A percentile compares a stretch with the other conserved stretches of the same genome.
These are phyloP conservation scores for Semaprochilodus insignis DNA, from an alignment of 2,797 vertebrate genomes.

Conservation along the genomic window DNA sequence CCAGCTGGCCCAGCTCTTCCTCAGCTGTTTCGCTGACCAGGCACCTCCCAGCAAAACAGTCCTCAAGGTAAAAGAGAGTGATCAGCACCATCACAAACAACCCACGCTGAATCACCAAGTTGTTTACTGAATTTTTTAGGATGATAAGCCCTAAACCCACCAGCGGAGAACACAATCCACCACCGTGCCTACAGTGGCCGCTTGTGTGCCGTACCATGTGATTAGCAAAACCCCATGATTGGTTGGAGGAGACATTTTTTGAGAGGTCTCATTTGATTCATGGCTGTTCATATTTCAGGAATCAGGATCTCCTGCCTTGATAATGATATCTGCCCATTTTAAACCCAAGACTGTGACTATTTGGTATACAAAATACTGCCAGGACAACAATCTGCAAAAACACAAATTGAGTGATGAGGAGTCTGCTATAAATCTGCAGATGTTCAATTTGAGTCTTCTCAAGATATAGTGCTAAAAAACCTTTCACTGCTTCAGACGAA, in stretches of 20 bases:
- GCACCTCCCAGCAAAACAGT: conserved; percentile 81
- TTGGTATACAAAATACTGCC: conserved; percentile 33
- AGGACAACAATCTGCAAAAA: background rate
- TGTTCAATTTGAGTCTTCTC: conserved; percentile 1
- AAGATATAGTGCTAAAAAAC: conserved; percentile 29
- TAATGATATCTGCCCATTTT: conserved; percentile 53
- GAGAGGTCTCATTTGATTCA: conserved; percentile 8
- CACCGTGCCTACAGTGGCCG: background rate
- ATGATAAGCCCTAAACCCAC: conserved; percentile 8
- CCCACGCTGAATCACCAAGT: conserved; percentile 11
- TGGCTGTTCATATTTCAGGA: conserved; percentile 30
- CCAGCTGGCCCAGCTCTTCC: conserved; percentile 84
- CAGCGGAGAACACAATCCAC: conserved; percentile 14
- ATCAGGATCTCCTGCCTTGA: conserved; percentile 41
- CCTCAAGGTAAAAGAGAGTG: conserved; percentile 77
- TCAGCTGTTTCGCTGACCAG: conserved; percentile 89
- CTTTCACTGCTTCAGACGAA: conserved; percentile 28
- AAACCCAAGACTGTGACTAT: conserved; percentile 34
- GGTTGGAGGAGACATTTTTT: conserved; percentile 46
- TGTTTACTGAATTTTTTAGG: conserved; percentile 38
- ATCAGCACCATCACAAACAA: conserved; percentile 19
- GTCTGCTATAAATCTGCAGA: conserved; percentile 1
- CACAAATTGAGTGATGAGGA: background rate
- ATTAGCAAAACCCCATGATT: conserved; percentile 46
- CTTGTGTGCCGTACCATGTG: conserved; percentile 15